Percentiles rank a stretch among this genome's conserved stretches.
Conservation (phyloP, 2,797 vertebrate species). For the Gambelia wislizenii region DNA sequence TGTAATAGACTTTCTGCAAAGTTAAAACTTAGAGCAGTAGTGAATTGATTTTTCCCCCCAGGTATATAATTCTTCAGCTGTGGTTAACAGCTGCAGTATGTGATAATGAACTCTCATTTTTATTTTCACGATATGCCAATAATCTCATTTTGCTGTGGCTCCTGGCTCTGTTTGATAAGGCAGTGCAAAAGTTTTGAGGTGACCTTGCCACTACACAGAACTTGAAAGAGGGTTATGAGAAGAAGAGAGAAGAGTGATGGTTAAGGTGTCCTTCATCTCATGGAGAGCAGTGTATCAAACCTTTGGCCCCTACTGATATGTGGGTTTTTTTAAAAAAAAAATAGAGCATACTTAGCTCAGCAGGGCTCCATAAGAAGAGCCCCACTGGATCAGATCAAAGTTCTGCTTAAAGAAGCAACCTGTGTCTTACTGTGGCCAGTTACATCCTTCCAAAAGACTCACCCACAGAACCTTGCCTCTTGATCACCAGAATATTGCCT, state of each 20-base stretch:
- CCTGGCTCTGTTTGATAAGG: constrained; percentile 34
- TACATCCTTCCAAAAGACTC: not conserved
- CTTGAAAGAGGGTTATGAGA: constrained; percentile 24
- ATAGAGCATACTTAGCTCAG: not conserved
- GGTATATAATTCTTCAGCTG: not conserved
- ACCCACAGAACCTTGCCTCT: not conserved
- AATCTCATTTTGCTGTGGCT: constrained; percentile 32
- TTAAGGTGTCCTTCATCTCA: not conserved
- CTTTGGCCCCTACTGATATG: constrained; percentile 13
- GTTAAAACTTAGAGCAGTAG: constrained; percentile 13
- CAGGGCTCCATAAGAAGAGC: not conserved
- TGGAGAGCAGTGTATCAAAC: not conserved
- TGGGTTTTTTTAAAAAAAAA: not conserved
- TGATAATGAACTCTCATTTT: not conserved
- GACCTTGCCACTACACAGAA: not conserved
- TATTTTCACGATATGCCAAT: not conserved
- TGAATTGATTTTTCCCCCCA: constrained; percentile 27
- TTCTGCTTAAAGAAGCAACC: not conserved
- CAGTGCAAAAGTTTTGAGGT: constrained; percentile 49
- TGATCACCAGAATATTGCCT: not conserved
- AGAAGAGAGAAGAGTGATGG: not conserved
- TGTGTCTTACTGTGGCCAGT: not conserved
- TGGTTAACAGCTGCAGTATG: not conserved
- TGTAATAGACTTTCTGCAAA: constrained; percentile 25
- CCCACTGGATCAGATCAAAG: not conserved